A percentile compares a stretch with the other conserved stretches of the same genome.
Evolutionary conservation across 2,113 vertebrate genomes (phyloP).

Genomic region (Dendrocopos noguchii): DNA sequence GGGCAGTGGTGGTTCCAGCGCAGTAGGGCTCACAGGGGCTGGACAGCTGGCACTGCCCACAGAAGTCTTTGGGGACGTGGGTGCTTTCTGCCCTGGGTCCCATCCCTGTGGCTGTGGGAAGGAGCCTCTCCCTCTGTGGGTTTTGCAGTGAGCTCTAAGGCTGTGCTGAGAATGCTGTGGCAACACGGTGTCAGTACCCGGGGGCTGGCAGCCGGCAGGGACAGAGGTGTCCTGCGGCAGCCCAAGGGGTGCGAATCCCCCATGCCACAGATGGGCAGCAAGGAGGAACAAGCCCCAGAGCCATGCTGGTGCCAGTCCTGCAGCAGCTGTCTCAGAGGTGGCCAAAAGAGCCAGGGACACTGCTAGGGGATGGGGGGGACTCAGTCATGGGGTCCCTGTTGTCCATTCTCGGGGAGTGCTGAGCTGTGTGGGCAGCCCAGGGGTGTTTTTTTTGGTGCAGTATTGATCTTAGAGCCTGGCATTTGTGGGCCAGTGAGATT

Average conservation of each 20-base stretch:
- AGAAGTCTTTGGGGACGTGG: not conserved
- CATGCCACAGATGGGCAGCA: accelerated
- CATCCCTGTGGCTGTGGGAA: not conserved
- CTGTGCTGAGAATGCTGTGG: not conserved
- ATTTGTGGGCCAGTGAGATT: not conserved
- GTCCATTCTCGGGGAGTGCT: not conserved
- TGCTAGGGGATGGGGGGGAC: not conserved
- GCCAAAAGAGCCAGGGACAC: not conserved
- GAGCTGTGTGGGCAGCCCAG: not conserved
- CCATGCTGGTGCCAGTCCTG: accelerated
- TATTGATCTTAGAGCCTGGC: not conserved
- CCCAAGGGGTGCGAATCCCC: accelerated
- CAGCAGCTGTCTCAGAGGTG: accelerated
- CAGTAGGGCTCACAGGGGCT: not conserved
- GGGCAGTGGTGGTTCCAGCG: not conserved
- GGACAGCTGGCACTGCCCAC: not conserved
- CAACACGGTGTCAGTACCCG: not conserved
- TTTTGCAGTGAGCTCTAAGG: not conserved
- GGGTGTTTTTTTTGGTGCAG: not conserved
- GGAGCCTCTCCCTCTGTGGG: not conserved
- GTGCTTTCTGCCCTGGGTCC: not conserved
- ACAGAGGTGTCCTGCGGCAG: not conserved
- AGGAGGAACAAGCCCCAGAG: not conserved
- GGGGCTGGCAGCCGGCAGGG: not conserved
- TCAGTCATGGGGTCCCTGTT: not conserved